Conservation (phyloP, 2,113 vertebrate genomes). For the Pygoscelis adeliae region DNA sequence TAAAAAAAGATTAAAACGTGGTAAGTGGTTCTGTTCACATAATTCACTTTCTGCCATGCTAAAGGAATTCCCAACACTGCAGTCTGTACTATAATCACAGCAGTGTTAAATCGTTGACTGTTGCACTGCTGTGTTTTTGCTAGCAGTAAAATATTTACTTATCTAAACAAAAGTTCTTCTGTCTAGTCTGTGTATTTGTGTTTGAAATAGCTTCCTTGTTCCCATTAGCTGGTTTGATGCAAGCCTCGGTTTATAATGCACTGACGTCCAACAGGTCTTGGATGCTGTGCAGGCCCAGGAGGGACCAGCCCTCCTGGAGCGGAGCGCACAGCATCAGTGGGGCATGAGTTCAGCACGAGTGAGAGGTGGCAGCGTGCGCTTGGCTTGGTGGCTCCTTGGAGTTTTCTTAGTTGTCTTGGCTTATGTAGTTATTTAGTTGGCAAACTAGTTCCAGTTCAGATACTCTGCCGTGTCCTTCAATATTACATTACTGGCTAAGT, state of each 20-base stretch:
- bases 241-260: not conserved
- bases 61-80: not conserved
- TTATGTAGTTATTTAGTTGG: not conserved
- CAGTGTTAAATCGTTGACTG: not conserved
- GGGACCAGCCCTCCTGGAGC: not conserved
- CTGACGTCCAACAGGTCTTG: not conserved
- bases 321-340: not conserved
- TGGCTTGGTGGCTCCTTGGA: not conserved
- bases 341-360: not conserved
- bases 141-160: conserved; percentile 55
- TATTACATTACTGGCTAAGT: not conserved
- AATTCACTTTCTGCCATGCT: not conserved
- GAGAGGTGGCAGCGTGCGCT: not conserved
- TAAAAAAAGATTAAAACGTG: not conserved
- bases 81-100: not conserved
- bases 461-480: not conserved
- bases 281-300: not conserved
- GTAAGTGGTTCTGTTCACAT: not conserved
- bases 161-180: conserved; percentile 39
- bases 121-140: conserved; percentile 8
- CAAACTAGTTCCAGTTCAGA: not conserved
- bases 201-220: not conserved
- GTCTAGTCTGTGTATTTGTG: not conserved
- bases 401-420: not conserved
- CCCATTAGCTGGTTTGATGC: not conserved